phyloP scores from a whole-genome alignment of 2,113 vertebrate genomes.

The Cinclus mexicanus region DNA sequence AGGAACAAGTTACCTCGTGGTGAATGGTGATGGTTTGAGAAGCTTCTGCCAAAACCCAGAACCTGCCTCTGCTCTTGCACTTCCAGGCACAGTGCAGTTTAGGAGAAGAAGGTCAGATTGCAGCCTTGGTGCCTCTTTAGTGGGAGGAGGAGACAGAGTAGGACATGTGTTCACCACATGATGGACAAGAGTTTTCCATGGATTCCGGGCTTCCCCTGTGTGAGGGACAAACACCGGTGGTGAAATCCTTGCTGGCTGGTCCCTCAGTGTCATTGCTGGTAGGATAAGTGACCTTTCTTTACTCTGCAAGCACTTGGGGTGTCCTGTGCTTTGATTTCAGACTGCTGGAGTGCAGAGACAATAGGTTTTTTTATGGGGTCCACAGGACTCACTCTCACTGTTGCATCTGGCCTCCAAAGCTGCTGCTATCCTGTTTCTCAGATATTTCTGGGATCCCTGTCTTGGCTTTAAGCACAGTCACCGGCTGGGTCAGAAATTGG shows the following conservation, averaged over 20 bases:
- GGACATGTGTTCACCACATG: accelerated
- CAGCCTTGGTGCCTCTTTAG: background rate
- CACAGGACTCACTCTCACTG: background rate
- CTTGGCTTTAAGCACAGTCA: background rate
- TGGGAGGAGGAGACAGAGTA: background rate
- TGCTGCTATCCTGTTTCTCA: background rate
- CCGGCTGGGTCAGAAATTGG: conserved; percentile 9
- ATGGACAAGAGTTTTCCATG: background rate
- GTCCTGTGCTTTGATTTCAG: background rate
- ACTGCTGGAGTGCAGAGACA: background rate
- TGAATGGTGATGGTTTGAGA: background rate
- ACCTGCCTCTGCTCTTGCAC: background rate
- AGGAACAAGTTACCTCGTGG: background rate
- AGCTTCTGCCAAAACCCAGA: background rate
- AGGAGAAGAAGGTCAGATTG: background rate
- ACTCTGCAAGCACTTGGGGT: background rate
- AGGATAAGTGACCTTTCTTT: background rate
- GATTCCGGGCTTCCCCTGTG: background rate
- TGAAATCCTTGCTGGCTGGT: background rate
- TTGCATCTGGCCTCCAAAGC: conserved; percentile 9
- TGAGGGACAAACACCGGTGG: background rate
- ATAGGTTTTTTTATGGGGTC: background rate
- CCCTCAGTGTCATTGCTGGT: background rate
- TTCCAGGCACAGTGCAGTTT: background rate
- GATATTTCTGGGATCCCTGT: background rate